A percentile compares a stretch with the other conserved stretches of the same genome.
These are phyloP conservation scores for Chrysina gloriosa DNA, from an alignment of 2,888 invertebrate genomes.

Conservation along the genomic window DNA sequence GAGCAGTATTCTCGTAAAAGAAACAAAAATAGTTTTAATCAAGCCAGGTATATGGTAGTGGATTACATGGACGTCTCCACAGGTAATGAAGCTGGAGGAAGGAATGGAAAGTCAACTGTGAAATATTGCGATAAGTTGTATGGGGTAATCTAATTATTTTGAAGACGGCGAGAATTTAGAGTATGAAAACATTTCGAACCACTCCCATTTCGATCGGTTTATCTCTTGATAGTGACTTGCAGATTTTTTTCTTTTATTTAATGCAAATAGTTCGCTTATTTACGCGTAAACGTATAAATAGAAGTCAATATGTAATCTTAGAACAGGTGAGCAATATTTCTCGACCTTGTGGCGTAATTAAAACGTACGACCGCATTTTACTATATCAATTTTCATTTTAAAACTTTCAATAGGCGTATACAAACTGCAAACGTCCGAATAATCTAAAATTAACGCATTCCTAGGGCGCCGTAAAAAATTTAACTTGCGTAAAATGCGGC, in stretches of 20 bases:
- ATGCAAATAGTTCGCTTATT: background rate
- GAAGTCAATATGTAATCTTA: slow-evolving; percentile 7
- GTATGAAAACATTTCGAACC: too few species aligned
- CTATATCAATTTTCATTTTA: background rate
- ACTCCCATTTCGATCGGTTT: too few species aligned
- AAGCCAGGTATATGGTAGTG: too few species aligned
- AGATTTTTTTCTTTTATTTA: background rate
- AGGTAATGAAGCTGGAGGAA: too few species aligned
- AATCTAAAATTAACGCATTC: background rate
- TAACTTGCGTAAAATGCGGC: background rate
- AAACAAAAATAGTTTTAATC: too few species aligned
- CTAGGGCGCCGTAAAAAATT: background rate
- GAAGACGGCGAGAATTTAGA: too few species aligned
- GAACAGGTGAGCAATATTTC: slow-evolving; percentile 20
- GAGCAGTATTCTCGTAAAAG: too few species aligned
- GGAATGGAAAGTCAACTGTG: too few species aligned
- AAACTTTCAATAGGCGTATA: background rate
- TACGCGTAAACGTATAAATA: background rate
- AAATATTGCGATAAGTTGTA: too few species aligned
- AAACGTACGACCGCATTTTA: background rate
- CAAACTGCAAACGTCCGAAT: background rate
- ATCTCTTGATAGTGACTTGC: slow-evolving; percentile 4
- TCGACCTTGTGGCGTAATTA: slow-evolving; percentile 20
- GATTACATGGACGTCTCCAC: too few species aligned
- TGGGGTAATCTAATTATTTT: too few species aligned